Percentiles rank a stretch among this genome's conserved stretches.
Evolutionary conservation across 2,797 vertebrate genomes (phyloP).

Genomic region (Arremon brunneinucha): DNA sequence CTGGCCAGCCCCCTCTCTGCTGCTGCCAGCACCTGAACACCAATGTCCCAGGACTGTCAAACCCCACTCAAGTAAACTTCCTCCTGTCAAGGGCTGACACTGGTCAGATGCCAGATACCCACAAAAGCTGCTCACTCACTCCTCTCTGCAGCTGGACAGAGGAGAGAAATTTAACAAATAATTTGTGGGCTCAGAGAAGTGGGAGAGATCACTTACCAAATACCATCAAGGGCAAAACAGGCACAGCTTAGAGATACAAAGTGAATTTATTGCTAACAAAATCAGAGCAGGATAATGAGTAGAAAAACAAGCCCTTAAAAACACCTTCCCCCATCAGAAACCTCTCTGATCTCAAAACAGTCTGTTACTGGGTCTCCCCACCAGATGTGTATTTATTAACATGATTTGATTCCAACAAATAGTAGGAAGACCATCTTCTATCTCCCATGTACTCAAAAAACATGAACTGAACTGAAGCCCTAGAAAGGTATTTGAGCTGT

Average conservation of each 20-base stretch:
- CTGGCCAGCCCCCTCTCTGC: neutral
- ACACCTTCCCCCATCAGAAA: neutral
- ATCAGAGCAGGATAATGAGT: neutral
- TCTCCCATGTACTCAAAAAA: neutral
- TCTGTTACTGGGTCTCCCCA: neutral
- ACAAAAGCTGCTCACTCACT: neutral
- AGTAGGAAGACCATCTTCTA: neutral
- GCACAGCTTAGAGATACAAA: neutral
- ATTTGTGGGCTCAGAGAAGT: neutral
- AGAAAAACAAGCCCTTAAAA: neutral
- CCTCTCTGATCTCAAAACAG: neutral
- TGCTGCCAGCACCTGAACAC: neutral
- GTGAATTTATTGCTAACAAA: neutral
- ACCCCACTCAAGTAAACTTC: neutral
- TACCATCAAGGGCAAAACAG: neutral
- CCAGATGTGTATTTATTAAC: neutral
- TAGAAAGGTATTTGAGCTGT: neutral
- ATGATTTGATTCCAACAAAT: neutral
- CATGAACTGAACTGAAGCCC: neutral
- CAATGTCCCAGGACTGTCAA: neutral
- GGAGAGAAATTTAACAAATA: neutral
- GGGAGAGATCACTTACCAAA: neutral
- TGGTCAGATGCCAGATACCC: neutral
- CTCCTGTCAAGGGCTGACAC: fast-evolving
- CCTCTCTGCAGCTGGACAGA: neutral